Evolutionary conservation across 2,113 vertebrate species (phyloP).

Genomic region (Campylomormyrus numenius): DNA sequence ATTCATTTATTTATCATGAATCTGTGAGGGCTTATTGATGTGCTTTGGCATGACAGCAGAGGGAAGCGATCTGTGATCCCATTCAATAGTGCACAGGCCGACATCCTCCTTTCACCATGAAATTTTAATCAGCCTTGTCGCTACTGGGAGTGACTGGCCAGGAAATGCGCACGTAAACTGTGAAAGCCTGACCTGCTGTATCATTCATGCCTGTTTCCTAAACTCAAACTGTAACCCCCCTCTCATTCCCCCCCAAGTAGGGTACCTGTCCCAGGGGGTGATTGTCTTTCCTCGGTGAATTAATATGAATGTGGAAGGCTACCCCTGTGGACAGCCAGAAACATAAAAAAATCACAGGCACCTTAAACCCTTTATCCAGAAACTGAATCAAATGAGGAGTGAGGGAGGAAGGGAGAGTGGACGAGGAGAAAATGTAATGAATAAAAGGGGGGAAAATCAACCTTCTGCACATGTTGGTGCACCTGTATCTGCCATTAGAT

Average conservation of each 20-base stretch:
- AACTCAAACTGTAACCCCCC: not conserved
- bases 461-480: not conserved
- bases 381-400: not conserved
- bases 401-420: not conserved
- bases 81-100: not conserved
- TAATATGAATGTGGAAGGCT: not conserved
- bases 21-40: not conserved
- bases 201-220: not conserved
- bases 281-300: not conserved
- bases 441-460: not conserved
- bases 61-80: conserved; percentile 8
- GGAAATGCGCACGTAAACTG: not conserved
- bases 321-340: not conserved
- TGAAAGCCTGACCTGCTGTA: not conserved
- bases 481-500: not conserved
- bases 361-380: not conserved
- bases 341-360: not conserved
- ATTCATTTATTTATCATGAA: conserved; percentile 4
- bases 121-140: not conserved
- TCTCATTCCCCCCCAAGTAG: not conserved
- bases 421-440: not conserved
- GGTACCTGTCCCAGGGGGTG: not conserved
- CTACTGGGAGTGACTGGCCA: not conserved
- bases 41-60: not conserved
- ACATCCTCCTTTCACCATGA: conserved; percentile 7